phyloP scores from a whole-genome alignment of 2,888 invertebrate species.

The Tiliacea citrago region DNA sequence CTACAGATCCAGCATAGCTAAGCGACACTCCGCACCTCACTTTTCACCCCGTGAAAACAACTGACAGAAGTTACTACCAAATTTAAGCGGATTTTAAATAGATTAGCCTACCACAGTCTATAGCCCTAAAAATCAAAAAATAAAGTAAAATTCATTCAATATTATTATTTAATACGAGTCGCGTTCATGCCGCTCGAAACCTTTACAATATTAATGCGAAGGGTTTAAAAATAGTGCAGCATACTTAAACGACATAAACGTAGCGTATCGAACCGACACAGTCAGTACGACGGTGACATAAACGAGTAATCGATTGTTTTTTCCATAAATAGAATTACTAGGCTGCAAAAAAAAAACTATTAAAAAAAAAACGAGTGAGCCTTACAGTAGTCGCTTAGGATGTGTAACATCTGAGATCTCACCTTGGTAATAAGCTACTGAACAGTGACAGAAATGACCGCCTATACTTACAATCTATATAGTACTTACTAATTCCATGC shows the following conservation, averaged over 20 bases:
- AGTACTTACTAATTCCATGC: too few species aligned
- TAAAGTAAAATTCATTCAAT: background rate
- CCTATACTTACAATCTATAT: too few species aligned
- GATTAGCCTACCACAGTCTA: background rate
- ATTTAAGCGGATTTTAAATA: background rate
- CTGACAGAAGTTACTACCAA: too few species aligned
- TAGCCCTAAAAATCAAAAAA: background rate
- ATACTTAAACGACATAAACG: background rate
- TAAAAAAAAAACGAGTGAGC: too few species aligned
- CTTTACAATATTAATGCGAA: slow-evolving; percentile 44
- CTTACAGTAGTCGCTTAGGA: too few species aligned
- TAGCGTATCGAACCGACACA: slow-evolving; percentile 22
- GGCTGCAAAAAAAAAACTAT: background rate
- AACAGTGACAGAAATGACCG: too few species aligned
- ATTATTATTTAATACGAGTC: background rate
- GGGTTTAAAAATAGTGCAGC: slow-evolving; percentile 52
- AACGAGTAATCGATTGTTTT: slow-evolving; percentile 5
- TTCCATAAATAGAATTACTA: slow-evolving; percentile 1
- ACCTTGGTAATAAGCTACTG: too few species aligned
- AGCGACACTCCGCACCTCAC: too few species aligned
- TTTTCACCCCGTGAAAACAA: too few species aligned
- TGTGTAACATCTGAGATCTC: too few species aligned
- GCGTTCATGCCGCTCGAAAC: background rate
- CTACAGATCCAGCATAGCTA: too few species aligned
- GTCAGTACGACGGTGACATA: background rate